Evolutionary conservation across 1,140 invertebrate species (phyloP), one percentile per base, ranked within the genome.

Genomic region (Drosophila ficusphila): DNA sequence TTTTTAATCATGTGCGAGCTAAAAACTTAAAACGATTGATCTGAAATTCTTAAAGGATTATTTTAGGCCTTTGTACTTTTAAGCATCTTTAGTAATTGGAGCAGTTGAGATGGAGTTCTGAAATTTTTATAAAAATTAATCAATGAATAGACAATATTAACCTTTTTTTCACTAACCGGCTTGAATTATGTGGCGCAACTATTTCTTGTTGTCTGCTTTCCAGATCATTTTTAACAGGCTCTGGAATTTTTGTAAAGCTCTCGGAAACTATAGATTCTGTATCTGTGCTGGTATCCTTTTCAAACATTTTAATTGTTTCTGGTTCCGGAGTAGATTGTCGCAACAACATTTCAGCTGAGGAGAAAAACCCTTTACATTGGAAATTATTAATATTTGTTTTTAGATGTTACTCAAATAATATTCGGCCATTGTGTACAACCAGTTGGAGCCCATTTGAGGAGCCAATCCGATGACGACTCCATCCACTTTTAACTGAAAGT

Each of bases 401-500:
- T 5, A 23, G 2, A 6, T 41, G 67, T 38, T n/a, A 86, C 82
- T 56, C 4, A 82, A 27, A 25, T 86, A 77, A 14, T 74, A 58
- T 14, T 74, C 69, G 4, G 51, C 64, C 9, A 88, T 29, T 5
- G 53, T 6, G 39, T 88, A 68, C 23, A 77, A 12, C 54, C 49
- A 88, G 7, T 16, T 16, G 27, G 62, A 60, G 1, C 31, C 76
- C 73, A 42, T 75, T 75, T 14, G 38, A 29, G 33, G 61, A n/a
- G 79, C 65, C 44, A 73, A 16, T 12, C 67, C 88, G 34, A 91
- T 79, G 27, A 89, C 60, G 9, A 91, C 73, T 3, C 90, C 90
- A 71, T 90, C 85, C 8, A 91, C 56, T 6, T 54, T 74, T 12
- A 91, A 36, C 39, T 85, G 78, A 7, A 81, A 47, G 56, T 91